Conservation (phyloP, 2,113 vertebrate species). For the Hipposideros armiger region DNA sequence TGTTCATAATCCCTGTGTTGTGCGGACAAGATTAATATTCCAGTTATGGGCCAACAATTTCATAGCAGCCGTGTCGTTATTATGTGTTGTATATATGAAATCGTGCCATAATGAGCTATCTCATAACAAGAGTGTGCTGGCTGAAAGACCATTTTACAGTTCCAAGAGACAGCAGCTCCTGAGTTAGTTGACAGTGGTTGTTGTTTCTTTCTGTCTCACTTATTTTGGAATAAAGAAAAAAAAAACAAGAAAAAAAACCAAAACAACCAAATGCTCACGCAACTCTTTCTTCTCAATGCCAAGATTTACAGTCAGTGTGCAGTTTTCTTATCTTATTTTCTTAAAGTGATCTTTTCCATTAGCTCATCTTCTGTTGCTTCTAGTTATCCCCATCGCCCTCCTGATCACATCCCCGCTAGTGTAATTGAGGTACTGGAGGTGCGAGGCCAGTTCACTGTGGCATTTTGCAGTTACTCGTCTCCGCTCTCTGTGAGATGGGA, state of each 20-base stretch:
- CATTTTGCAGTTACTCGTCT: neutral
- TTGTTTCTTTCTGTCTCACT: constrained; percentile 26
- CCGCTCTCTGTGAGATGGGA: neutral
- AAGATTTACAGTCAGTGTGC: neutral
- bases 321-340: neutral
- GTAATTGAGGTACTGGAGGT: neutral
- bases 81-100: constrained; percentile 10
- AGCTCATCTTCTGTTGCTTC: neutral
- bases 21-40: neutral
- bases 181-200: neutral
- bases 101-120: constrained; percentile 27
- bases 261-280: neutral
- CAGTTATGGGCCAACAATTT: neutral
- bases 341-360: neutral
- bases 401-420: rapidly evolving
- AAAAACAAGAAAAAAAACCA: neutral
- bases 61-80: constrained; percentile 22
- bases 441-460: neutral
- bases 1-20: neutral
- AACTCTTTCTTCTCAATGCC: neutral
- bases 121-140: neutral
- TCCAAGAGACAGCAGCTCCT: neutral
- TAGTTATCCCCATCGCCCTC: neutral
- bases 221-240: constrained; percentile 21
- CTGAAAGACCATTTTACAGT: neutral